Percentiles rank a stretch among this genome's conserved stretches.
Conservation (phyloP, 2,113 vertebrate species). For the Myotis davidii region DNA sequence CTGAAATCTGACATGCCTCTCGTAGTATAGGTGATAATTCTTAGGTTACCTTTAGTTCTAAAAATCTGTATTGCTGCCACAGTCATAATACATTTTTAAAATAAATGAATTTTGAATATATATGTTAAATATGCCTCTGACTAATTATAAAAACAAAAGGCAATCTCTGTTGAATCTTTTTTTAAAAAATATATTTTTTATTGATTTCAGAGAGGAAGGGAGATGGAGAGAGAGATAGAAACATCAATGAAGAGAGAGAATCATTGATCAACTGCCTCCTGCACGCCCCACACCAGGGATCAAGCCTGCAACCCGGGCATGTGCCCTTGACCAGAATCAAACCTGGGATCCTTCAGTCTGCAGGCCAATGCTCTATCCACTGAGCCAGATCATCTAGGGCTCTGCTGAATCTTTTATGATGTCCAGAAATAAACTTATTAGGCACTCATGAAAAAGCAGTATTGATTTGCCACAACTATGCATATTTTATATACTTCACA, state of each 20-base stretch:
- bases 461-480: not conserved
- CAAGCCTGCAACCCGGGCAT: too few species aligned
- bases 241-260: too few species aligned
- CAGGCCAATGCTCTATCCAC: too few species aligned
- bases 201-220: too few species aligned
- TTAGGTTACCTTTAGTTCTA: constrained; percentile 37
- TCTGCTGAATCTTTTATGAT: not conserved
- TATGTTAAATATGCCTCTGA: not conserved
- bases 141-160: not conserved
- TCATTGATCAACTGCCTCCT: too few species aligned
- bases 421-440: not conserved
- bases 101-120: not conserved
- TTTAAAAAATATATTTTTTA: too few species aligned
- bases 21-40: not conserved
- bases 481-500: not conserved
- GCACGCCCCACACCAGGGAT: too few species aligned
- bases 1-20: not conserved
- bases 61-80: not conserved
- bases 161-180: not conserved
- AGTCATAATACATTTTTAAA: not conserved
- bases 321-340: too few species aligned
- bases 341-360: too few species aligned
- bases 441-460: not conserved
- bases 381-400: too few species aligned
- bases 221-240: too few species aligned